phyloP scores from a whole-genome alignment of 2,888 invertebrate genomes.

The Scaptomyza parva region DNA sequence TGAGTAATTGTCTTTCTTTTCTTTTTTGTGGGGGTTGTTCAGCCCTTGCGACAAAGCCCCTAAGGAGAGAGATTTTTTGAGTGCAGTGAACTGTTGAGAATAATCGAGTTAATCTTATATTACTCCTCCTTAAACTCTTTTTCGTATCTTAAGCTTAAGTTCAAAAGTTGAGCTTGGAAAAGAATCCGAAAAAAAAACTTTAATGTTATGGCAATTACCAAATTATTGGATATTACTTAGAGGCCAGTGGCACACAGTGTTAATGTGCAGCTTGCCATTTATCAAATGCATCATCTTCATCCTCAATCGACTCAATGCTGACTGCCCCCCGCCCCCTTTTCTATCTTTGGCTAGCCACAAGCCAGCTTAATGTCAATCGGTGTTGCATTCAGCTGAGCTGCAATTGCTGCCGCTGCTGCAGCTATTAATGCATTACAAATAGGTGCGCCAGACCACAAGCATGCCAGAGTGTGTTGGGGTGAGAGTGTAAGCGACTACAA shows the following conservation, averaged over 20 bases:
- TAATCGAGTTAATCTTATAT: too few species aligned
- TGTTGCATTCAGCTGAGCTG: slow-evolving; percentile 42
- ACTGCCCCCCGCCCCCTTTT: slow-evolving; percentile 17
- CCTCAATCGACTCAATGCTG: slow-evolving; percentile 14
- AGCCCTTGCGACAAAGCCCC: slow-evolving; percentile 6
- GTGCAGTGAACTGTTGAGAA: slow-evolving; percentile 36
- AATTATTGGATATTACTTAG: slow-evolving; percentile 45
- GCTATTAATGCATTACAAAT: slow-evolving; percentile 78
- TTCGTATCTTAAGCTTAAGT: not conserved
- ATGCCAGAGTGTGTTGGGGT: not conserved
- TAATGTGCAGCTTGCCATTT: slow-evolving; percentile 55
- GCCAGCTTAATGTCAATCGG: slow-evolving; percentile 76
- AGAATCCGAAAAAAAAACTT: slow-evolving; percentile 1
- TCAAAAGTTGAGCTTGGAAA: slow-evolving; percentile 13
- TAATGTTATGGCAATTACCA: slow-evolving; percentile 39
- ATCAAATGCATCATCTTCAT: slow-evolving; percentile 54
- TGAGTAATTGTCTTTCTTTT: too few species aligned
- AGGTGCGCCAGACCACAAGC: slow-evolving; percentile 70
- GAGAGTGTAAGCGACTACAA: not conserved
- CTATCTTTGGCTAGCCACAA: slow-evolving; percentile 15
- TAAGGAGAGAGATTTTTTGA: slow-evolving; percentile 4
- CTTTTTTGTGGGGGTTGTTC: slow-evolving; percentile 7
- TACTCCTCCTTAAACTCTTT: not conserved
- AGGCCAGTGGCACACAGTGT: slow-evolving; percentile 45
- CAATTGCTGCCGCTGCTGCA: slow-evolving; percentile 46